Conservation (phyloP, 2,113 vertebrate genomes). For the Centropus bengalensis region DNA sequence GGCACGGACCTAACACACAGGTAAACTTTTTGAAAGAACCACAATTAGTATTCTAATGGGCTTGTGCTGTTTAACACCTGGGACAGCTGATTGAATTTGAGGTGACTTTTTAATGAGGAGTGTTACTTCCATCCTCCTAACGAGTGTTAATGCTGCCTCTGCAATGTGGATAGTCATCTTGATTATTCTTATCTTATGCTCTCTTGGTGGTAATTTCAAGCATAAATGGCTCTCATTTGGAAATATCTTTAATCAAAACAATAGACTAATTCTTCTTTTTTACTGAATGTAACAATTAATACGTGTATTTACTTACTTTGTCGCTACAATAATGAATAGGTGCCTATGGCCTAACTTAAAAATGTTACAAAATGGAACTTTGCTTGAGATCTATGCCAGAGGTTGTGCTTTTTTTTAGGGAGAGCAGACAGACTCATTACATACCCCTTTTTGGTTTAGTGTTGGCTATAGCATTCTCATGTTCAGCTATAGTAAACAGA, state of each 20-base stretch:
- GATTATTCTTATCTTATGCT: neutral
- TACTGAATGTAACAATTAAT: neutral
- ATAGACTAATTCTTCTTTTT: neutral
- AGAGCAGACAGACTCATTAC: neutral
- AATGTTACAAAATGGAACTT: neutral
- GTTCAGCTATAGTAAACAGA: neutral
- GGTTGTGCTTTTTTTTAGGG: neutral
- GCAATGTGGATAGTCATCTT: neutral
- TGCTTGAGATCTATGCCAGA: neutral
- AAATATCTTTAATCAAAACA: neutral
- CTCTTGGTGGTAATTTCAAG: neutral
- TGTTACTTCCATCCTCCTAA: neutral
- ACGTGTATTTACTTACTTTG: neutral
- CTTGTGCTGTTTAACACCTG: neutral
- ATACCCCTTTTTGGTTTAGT: neutral
- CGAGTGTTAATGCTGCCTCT: neutral
- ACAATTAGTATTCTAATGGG: neutral
- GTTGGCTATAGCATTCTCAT: neutral
- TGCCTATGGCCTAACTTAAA: neutral
- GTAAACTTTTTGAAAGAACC: neutral
- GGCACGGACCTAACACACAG: neutral
- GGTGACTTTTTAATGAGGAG: neutral
- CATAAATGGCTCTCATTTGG: neutral
- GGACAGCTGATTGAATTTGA: neutral
- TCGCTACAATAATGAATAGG: neutral